Percentiles rank a stretch among this genome's conserved stretches.
These are phyloP conservation scores for Pelosia muscerda DNA, from an alignment of 2,888 invertebrate species.

Conservation along the genomic window DNA sequence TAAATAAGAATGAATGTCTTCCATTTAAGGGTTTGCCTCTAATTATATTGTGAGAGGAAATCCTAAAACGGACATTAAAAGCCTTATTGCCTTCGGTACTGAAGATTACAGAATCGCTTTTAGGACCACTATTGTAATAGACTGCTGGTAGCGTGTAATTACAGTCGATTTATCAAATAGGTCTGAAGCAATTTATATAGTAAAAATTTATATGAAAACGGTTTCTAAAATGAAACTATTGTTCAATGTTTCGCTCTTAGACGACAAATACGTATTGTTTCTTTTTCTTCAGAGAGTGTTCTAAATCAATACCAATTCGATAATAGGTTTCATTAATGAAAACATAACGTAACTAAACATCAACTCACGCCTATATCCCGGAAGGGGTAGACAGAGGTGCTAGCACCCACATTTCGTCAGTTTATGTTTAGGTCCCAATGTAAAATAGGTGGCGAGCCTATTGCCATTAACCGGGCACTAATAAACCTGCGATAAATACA, in stretches of 20 bases:
- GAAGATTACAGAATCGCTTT: neutral
- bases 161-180: neutral
- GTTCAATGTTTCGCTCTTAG: neutral
- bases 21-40: neutral
- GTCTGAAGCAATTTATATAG: neutral
- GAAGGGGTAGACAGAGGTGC: too few relatives aligned
- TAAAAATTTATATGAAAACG: neutral
- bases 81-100: neutral
- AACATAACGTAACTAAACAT: too few relatives aligned
- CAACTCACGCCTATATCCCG: too few relatives aligned
- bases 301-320: neutral
- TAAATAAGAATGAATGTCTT: neutral
- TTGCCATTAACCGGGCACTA: too few relatives aligned
- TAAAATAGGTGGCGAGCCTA: too few relatives aligned
- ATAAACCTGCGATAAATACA: too few relatives aligned
- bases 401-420: too few relatives aligned
- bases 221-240: neutral
- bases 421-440: too few relatives aligned
- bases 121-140: neutral
- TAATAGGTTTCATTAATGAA: neutral
- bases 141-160: neutral
- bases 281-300: neutral
- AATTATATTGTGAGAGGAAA: neutral
- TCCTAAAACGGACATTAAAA: conserved; percentile 4
- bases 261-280: neutral